A percentile compares a stretch with the other conserved stretches of the same genome.
phyloP scores from a whole-genome alignment of 2,888 invertebrate genomes.

The Acrobasis suavella region DNA sequence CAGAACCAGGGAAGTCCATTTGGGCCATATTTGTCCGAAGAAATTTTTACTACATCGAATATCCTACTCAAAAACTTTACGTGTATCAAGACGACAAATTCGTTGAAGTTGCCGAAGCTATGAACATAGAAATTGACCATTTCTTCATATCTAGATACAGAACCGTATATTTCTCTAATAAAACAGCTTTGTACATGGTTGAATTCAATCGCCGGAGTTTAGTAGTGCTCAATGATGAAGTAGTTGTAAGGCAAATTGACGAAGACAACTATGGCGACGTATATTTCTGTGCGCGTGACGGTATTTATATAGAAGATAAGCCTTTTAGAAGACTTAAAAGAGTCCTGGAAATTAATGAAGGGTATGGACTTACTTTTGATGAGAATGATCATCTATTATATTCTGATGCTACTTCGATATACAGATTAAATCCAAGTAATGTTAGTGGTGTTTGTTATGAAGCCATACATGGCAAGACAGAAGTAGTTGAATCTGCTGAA shows the following conservation, averaged over 20 bases:
- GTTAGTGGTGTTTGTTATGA: conserved; percentile 43
- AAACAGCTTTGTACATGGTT: conserved; percentile 68
- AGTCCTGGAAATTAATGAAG: conserved; percentile 52
- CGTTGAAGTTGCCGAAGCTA: conserved; percentile 56
- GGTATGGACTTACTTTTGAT: conserved; percentile 65
- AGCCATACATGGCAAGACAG: not conserved
- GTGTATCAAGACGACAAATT: conserved; percentile 58
- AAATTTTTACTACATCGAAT: conserved; percentile 71
- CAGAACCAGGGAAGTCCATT: conserved; percentile 64
- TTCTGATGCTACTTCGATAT: conserved; percentile 58
- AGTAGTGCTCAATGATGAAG: conserved; percentile 51
- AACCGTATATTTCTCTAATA: conserved; percentile 64
- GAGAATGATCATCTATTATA: conserved; percentile 59
- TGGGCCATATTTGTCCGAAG: conserved; percentile 62
- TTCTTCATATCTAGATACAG: conserved; percentile 58
- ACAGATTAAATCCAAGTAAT: conserved; percentile 52
- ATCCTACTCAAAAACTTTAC: conserved; percentile 59
- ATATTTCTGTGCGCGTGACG: conserved; percentile 58
- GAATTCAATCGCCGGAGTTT: conserved; percentile 42
- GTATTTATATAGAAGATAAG: conserved; percentile 64
- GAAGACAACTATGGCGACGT: conserved; percentile 66
- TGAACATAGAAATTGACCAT: conserved; percentile 57
- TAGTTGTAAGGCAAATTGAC: conserved; percentile 55
- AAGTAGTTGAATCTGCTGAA: not conserved
- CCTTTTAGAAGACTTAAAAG: conserved; percentile 51